A percentile compares a stretch with the other conserved stretches of the same genome.
Conservation (phyloP, 1,140 invertebrate genomes). For the Dreissena rostriformis region DNA sequence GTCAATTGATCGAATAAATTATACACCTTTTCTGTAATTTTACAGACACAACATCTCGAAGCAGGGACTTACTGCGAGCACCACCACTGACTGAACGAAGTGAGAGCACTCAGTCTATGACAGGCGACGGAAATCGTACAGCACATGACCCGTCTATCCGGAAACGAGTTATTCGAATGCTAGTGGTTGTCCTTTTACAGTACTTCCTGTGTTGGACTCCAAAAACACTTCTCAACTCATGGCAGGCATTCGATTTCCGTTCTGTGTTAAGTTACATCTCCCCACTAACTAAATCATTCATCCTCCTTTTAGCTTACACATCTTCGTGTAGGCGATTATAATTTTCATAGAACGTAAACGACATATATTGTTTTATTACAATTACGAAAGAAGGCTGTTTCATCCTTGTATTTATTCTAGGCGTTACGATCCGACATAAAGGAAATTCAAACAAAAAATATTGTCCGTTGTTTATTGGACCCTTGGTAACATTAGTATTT, state of each 20-base stretch:
- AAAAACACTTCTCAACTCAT: slow-evolving; percentile 92
- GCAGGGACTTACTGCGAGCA: neutral
- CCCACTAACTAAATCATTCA: slow-evolving; percentile 84
- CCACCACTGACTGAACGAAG: neutral
- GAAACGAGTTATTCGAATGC: slow-evolving; percentile 93
- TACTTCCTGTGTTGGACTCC: slow-evolving; percentile 98
- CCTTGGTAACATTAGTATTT: too few relatives aligned
- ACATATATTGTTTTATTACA: too few relatives aligned
- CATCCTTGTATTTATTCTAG: too few relatives aligned
- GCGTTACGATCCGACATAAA: too few relatives aligned
- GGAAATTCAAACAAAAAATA: too few relatives aligned
- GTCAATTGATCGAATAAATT: too few relatives aligned
- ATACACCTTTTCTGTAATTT: too few relatives aligned
- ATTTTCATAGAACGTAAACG: too few relatives aligned
- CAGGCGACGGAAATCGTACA: neutral
- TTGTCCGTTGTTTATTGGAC: too few relatives aligned
- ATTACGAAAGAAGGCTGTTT: too few relatives aligned
- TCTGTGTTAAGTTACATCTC: slow-evolving; percentile 82
- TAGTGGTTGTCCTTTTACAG: slow-evolving; percentile 94
- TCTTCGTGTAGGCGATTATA: slow-evolving; percentile 86
- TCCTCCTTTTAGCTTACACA: slow-evolving; percentile 92
- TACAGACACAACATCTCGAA: too few relatives aligned
- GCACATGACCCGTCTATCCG: slow-evolving; percentile 86
- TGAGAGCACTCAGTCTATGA: slow-evolving; percentile 4
- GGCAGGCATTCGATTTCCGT: slow-evolving; percentile 88